A percentile compares a stretch with the other conserved stretches of the same genome.
Conservation (phyloP, 2,888 invertebrate genomes). For the Fragum sueziense region DNA sequence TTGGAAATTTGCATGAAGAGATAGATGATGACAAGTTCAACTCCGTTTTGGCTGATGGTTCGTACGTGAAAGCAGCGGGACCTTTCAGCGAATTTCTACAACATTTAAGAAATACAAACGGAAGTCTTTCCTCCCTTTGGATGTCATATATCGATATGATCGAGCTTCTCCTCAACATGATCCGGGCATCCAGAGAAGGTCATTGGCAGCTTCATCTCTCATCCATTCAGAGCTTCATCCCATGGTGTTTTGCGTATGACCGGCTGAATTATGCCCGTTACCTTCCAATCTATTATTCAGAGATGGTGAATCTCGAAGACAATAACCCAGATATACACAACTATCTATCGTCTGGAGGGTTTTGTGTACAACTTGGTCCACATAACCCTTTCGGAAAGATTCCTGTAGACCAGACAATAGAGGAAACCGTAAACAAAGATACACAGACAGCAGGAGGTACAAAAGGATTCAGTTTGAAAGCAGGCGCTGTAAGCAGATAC, state of each 20-base stretch:
- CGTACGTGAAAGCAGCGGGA: too few relatives aligned
- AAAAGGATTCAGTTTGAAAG: conserved; percentile 47
- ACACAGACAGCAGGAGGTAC: conserved; percentile 59
- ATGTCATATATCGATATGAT: conserved; percentile 66
- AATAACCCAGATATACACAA: background rate
- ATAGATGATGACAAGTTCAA: too few relatives aligned
- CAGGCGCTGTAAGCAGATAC: conserved; percentile 47
- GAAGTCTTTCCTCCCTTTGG: conserved; percentile 55
- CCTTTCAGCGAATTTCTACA: too few relatives aligned
- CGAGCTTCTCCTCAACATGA: conserved; percentile 50
- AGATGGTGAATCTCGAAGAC: conserved; percentile 39
- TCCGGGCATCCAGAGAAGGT: conserved; percentile 56
- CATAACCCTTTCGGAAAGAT: conserved; percentile 56
- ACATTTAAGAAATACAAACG: background rate
- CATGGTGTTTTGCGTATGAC: conserved; percentile 66
- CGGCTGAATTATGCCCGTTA: conserved; percentile 62
- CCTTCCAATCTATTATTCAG: conserved; percentile 45
- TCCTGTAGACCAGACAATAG: conserved; percentile 53
- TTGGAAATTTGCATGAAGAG: too few relatives aligned
- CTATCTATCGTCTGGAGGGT: background rate
- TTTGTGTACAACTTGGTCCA: conserved; percentile 50
- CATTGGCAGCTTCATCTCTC: conserved; percentile 58
- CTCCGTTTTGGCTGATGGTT: too few relatives aligned
- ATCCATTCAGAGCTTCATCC: conserved; percentile 52
- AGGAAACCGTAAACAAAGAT: conserved; percentile 55